Evolutionary conservation across 2,888 invertebrate species (phyloP).

Genomic region (Tachina lurida): DNA sequence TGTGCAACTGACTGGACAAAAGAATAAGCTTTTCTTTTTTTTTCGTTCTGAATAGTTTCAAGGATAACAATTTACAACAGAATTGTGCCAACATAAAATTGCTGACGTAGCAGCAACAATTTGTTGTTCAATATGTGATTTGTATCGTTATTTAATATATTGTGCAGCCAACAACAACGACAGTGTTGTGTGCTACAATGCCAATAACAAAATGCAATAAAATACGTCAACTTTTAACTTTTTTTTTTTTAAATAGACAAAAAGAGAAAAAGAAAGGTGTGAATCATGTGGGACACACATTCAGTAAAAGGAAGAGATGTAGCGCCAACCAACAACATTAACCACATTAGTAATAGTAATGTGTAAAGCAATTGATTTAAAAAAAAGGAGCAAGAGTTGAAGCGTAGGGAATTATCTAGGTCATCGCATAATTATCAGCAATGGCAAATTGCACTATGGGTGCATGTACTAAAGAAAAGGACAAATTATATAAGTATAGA

Average conservation of each 20-base stretch:
- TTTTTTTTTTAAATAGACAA: conserved; percentile 11
- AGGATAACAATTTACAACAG: conserved; percentile 39
- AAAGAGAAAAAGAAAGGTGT: conserved; percentile 51
- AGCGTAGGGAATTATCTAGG: conserved; percentile 58
- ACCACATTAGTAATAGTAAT: not conserved
- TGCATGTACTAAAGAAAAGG: not conserved
- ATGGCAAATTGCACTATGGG: conserved; percentile 48
- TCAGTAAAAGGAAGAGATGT: conserved; percentile 32
- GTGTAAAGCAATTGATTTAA: conserved; percentile 8
- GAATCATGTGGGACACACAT: conserved; percentile 48
- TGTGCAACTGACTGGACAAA: conserved; percentile 16
- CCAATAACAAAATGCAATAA: conserved; percentile 51
- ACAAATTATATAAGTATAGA: not conserved
- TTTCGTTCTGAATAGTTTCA: conserved; percentile 22
- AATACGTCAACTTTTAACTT: conserved; percentile 25
- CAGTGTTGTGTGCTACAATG: conserved; percentile 37
- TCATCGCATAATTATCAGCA: conserved; percentile 57
- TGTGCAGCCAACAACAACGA: conserved; percentile 17
- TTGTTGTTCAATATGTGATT: conserved; percentile 53
- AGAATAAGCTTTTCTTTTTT: not conserved
- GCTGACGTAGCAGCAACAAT: conserved; percentile 68
- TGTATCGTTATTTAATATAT: conserved; percentile 28
- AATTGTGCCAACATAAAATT: conserved; percentile 36
- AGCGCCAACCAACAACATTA: not conserved
- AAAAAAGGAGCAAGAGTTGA: conserved; percentile 48